phyloP scores from a whole-genome alignment of 2,113 vertebrate species.

The Oryzias melastigma region DNA sequence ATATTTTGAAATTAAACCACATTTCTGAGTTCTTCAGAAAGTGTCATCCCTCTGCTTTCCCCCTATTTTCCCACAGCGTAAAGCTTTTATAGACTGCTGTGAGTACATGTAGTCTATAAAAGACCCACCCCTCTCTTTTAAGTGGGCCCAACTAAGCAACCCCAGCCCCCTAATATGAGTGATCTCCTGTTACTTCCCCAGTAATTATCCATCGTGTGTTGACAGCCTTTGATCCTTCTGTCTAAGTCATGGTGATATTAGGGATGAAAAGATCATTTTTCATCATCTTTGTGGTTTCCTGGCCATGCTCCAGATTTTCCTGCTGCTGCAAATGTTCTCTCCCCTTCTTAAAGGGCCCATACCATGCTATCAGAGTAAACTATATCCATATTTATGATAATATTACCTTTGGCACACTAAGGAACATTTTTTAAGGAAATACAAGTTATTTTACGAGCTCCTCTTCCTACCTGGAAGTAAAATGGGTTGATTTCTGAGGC shows the following conservation, averaged over 20 bases:
- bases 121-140: constrained; percentile 10
- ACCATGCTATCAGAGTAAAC: too few relatives aligned
- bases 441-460: too few relatives aligned
- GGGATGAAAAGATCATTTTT: not conserved
- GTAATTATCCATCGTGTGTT: constrained; percentile 15
- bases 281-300: not conserved
- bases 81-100: constrained; percentile 14
- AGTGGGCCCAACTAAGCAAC: constrained; percentile 4
- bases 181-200: constrained; percentile 15
- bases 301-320: constrained; percentile 13
- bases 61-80: constrained; percentile 4
- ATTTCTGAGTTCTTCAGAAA: not conserved
- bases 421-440: too few relatives aligned
- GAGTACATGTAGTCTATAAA: constrained; percentile 2
- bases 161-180: not conserved
- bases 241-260: not conserved
- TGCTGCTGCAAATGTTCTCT: not conserved
- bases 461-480: too few relatives aligned
- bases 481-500: too few relatives aligned
- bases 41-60: not conserved
- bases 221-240: not conserved
- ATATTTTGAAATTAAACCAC: not conserved
- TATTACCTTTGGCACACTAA: too few relatives aligned
- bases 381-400: too few relatives aligned
- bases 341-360: too few relatives aligned